Percentiles rank a stretch among this genome's conserved stretches.
Evolutionary conservation across 2,888 invertebrate genomes (phyloP).

Genomic region (Thera obeliscata): DNA sequence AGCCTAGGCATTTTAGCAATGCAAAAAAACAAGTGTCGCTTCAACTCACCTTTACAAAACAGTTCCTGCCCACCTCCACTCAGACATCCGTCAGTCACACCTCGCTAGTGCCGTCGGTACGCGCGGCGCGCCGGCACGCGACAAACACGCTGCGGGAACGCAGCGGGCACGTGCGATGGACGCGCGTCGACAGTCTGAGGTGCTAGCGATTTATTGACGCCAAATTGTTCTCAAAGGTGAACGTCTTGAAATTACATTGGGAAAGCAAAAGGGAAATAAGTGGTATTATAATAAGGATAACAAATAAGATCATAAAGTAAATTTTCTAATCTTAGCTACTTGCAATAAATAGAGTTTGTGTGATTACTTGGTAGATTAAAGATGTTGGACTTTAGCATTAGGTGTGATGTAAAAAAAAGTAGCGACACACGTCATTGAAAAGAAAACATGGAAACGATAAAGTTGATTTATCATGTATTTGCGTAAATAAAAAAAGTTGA

Average conservation of each 20-base stretch:
- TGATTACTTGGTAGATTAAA: no score
- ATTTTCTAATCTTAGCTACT: no score
- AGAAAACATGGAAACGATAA: no score
- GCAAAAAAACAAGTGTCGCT: constrained; percentile 1
- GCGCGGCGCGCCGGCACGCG: constrained; percentile 40
- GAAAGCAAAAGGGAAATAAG: not conserved
- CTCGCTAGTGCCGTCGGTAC: constrained; percentile 47
- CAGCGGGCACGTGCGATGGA: constrained; percentile 38
- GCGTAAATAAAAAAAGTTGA: no score
- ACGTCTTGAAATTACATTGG: constrained; percentile 41
- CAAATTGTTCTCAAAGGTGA: constrained; percentile 75
- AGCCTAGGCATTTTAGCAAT: constrained; percentile 5
- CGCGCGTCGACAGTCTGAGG: constrained; percentile 59
- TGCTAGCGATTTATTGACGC: constrained; percentile 67
- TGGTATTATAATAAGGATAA: no score
- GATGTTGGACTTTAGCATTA: no score
- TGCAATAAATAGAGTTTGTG: no score
- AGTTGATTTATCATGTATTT: no score
- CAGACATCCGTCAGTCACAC: constrained; percentile 69
- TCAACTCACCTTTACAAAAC: constrained; percentile 25
- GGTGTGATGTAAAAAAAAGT: no score
- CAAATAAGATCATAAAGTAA: no score
- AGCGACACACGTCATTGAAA: no score
- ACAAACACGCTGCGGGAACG: constrained; percentile 48
- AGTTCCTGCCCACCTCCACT: constrained; percentile 29